phyloP scores from a whole-genome alignment of 2,797 vertebrate species.

The Acipenser ruthenus region DNA sequence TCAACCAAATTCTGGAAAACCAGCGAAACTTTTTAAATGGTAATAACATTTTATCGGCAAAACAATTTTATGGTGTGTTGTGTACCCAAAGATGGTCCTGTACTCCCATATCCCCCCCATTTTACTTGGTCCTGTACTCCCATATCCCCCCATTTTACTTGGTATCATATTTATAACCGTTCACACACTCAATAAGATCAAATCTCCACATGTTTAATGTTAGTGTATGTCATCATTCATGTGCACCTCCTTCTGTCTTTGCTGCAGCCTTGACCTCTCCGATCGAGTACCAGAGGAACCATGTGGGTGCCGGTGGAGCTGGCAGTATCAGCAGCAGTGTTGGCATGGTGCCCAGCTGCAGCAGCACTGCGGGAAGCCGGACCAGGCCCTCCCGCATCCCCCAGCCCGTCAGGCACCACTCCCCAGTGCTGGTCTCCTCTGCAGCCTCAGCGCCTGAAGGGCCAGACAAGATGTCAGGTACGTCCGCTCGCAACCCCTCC shows the following conservation, averaged over 20 bases:
- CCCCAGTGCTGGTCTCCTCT: slow-evolving; percentile 79
- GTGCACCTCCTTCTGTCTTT: too few relatives aligned
- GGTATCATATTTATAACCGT: too few relatives aligned
- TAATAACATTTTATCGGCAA: slow-evolving; percentile 34
- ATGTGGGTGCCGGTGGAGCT: slow-evolving; percentile 56
- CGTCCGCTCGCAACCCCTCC: slow-evolving; percentile 63
- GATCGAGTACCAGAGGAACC: slow-evolving; percentile 94
- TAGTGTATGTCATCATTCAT: too few relatives aligned
- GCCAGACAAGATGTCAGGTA: slow-evolving; percentile 98
- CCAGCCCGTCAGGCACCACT: slow-evolving; percentile 88
- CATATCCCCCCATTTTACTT: neutral
- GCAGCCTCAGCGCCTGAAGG: slow-evolving; percentile 78
- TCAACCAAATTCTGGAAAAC: slow-evolving; percentile 93
- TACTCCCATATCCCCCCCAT: neutral
- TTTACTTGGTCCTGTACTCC: neutral
- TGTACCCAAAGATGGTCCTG: too few relatives aligned
- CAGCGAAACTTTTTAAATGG: slow-evolving; percentile 96
- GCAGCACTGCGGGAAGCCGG: slow-evolving; percentile 67
- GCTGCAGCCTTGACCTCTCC: slow-evolving; percentile 82
- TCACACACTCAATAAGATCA: too few relatives aligned
- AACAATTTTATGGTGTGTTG: too few relatives aligned
- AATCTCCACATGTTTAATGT: too few relatives aligned
- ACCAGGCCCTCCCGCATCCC: slow-evolving; percentile 93
- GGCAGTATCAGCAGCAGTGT: slow-evolving; percentile 35
- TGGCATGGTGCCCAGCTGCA: slow-evolving; percentile 51